Evolutionary conservation across 2,797 vertebrate genomes (phyloP).

Genomic region (Pyrocephalus nanus): DNA sequence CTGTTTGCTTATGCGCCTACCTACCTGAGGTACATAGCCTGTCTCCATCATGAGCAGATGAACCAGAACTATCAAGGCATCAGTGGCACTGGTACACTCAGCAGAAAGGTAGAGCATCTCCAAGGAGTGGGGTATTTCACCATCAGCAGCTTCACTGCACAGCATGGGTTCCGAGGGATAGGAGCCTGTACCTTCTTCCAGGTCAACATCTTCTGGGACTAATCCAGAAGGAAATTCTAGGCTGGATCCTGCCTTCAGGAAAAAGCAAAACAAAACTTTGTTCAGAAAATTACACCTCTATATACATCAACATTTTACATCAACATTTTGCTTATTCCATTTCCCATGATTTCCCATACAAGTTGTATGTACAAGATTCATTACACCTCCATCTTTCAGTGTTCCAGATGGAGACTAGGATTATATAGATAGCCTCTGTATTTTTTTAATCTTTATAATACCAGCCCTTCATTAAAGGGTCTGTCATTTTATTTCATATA

Average conservation of each 20-base stretch:
- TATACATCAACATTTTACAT: not conserved
- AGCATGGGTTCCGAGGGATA: conserved; percentile 87
- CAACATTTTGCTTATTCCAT: not conserved
- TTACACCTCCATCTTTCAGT: not conserved
- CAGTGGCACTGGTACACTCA: conserved; percentile 71
- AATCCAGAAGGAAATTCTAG: conserved; percentile 37
- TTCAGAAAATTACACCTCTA: not conserved
- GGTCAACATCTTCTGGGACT: conserved; percentile 49
- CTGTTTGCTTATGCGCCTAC: conserved; percentile 64
- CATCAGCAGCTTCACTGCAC: conserved; percentile 86
- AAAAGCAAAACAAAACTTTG: not conserved
- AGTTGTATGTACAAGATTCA: not conserved
- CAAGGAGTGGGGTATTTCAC: conserved; percentile 87
- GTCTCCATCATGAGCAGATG: conserved; percentile 93
- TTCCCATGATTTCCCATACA: not conserved
- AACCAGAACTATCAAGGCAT: conserved; percentile 84
- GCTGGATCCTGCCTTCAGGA: conserved; percentile 72
- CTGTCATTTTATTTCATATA: not conserved
- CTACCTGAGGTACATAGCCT: conserved; percentile 89
- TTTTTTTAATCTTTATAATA: not conserved
- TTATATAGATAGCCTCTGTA: not conserved
- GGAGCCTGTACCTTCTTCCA: conserved; percentile 57
- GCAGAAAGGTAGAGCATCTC: conserved; percentile 85
- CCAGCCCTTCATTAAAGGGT: not conserved
- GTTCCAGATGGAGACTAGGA: not conserved